Base-by-base conservation (phyloP, 1,140 invertebrate species). In the Palaemon carinicauda region DNA sequence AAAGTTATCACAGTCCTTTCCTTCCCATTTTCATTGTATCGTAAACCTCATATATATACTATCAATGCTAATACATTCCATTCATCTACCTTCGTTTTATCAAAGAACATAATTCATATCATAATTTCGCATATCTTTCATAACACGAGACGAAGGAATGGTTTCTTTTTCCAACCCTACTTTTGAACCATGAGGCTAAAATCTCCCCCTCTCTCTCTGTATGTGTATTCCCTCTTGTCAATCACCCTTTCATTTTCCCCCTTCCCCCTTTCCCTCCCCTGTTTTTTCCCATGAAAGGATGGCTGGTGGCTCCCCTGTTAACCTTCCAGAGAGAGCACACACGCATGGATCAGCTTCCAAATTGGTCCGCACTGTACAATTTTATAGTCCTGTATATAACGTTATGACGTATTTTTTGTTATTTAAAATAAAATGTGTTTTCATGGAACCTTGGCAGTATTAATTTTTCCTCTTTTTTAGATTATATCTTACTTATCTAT, bases 341-440 rank as follows among this genome's bases (percentile, higher is more conserved):
- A 41, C 41, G 41, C 65, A 24, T 17, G 65, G 65, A 31, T 24
- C 24, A n/a, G 65, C 12, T 27, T 69, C 15, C 29, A 31, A 51
- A 12, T 53, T 27, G 51, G 41, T 50, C 41, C 21, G 24, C 33
- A 51, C 19, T 79, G 75, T 79, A 79, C 75, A 79, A 79, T 79
- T 79, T 79, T 51, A 51, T 51, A 52, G 33, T 52, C 75, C 33
- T 79, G 75, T 79, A 79, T 52, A 79, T 79, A 79, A 75, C 75
- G 75, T 79, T 79, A 79, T 52, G 75, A 24, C 75, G 75, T 79
- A 79, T 79, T 79, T 79, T 79, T 79, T 79, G 75, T 79, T 79
- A 79, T 79, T 79, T 79, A 79, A 79, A 79, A 79, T 79, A 79
- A 79, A 79, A 79, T 79, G 75, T 79, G 75, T 79, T 79, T 79